Evolutionary conservation across 2,888 invertebrate species (phyloP), one percentile per base, ranked within the genome.

Genomic region (Callinectes sapidus): DNA sequence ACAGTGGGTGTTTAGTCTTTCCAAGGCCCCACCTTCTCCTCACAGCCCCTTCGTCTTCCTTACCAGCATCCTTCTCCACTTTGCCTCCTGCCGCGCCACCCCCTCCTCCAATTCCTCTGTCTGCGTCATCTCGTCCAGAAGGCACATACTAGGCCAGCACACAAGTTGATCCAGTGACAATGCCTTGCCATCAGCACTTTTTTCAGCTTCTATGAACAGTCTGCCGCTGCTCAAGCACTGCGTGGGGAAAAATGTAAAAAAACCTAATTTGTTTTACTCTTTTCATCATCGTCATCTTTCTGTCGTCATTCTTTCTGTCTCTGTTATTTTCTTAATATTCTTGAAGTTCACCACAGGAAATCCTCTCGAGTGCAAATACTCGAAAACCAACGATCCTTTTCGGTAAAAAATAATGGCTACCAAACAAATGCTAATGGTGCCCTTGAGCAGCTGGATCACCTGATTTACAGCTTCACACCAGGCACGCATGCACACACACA

Each of bases 1-100:
- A 86, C 91, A 87, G 91, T 91, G 91, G 91, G 91, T 91, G 91
- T 91, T 91, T 86, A 66, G 61, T 61, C 18, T 14, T 55, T 55
- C 54, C 61, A 66, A 61, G 54, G 54, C 28, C 48, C 87, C 61
- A 48, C 39, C 35, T 28, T 28, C 87, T 10, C 18, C 48, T 28
- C 54, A 54, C 87, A 13, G 48, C n/a, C 87, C 54, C n/a, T 54
- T 42, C 18, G 14, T 1, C 48, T 61, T 61, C 54, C 87, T 32
- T 28, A 42, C 54, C 48, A 28, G 10, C 87, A 54, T 71, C 71
- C 71, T 71, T 71, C 28, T 71, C 35, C n/a, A 32, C 39, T 28
- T 42, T 32, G 3, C 86, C 42, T 42, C 35, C 23, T 2, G 18
- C 86, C 13, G 23, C 32, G 86, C 32, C n/a, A 39, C 5, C 8